Conservation (phyloP, 1,140 invertebrate genomes). For the Heliconius nattereri region DNA sequence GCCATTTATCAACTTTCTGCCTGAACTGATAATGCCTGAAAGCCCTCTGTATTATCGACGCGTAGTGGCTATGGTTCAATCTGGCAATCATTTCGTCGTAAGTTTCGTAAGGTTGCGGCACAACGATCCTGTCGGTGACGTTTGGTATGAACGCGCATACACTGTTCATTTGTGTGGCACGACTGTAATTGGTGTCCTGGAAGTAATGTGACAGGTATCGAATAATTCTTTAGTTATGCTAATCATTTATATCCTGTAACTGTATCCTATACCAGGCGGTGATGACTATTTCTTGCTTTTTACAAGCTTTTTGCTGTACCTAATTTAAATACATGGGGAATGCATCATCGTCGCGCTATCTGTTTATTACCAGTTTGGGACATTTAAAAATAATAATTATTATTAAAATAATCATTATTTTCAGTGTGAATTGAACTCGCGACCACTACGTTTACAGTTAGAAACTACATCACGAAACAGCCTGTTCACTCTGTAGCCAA, state of each 20-base stretch:
- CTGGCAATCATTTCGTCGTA: conserved; percentile 79
- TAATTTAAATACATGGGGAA: too few relatives aligned
- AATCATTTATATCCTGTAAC: neutral
- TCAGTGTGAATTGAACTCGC: too few relatives aligned
- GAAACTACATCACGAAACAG: too few relatives aligned
- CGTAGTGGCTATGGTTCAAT: conserved; percentile 79
- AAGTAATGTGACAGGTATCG: neutral
- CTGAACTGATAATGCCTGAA: conserved; percentile 80
- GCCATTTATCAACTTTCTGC: conserved; percentile 74
- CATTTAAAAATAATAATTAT: too few relatives aligned
- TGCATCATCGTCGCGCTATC: too few relatives aligned
- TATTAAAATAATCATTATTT: too few relatives aligned
- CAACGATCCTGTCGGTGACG: conserved; percentile 81
- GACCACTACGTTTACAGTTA: too few relatives aligned
- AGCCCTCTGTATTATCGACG: conserved; percentile 83
- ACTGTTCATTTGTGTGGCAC: conserved; percentile 81
- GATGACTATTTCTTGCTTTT: too few relatives aligned
- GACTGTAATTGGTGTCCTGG: conserved; percentile 77
- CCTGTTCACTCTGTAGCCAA: too few relatives aligned
- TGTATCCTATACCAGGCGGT: too few relatives aligned
- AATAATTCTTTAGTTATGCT: neutral
- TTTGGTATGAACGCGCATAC: conserved; percentile 82
- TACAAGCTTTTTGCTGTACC: neutral
- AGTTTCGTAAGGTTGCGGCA: conserved; percentile 81
- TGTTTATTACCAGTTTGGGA: too few relatives aligned